Evolutionary conservation across 2,113 vertebrate species (phyloP), one percentile per base, ranked within the genome.

Genomic region (Rutilus rutilus): DNA sequence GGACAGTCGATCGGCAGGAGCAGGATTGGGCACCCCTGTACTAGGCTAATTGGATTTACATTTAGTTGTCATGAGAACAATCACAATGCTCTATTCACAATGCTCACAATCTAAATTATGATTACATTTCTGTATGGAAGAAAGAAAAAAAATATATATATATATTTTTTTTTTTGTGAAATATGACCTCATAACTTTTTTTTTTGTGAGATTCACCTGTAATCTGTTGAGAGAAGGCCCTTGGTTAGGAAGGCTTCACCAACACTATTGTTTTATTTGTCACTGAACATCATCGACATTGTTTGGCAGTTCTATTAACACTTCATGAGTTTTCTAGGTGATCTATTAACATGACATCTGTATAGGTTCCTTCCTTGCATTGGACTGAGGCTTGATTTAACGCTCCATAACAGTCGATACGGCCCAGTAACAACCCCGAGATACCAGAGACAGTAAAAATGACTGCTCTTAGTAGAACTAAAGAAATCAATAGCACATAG

Each of bases 401-500:
- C 1, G 15, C 47, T 54, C 47, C 75, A 77, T 54, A 77, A 50
- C 73, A 54, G 75, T 77, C 27, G 7, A 77, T 77, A 77, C 0
- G 0, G 47, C 75, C 75, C 25, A 25, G 57, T 80, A 80, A 64
- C 57, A 45, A 62, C 36, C 57, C 23, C 39, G 36, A 45, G 78
- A 60, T 25, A 45, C 59, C 57, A 25, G 36, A 62, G 27, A 27
- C 45, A 76, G 45, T 52, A 52, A 76, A 76, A 79, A 57, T 59
- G 54, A 78, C 23, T 42, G 54, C 77, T 78, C 33, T 57, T 39
- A 59, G 77, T n/a, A 59, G 77, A 78, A 78, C 77, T 60, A 78
- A n/a, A 78, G 77, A 78, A 78, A 78, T 78, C 77, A 42, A 78
- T 78, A 78, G 50, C 76, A 78, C 50, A 54, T 21, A 36, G 76